phyloP scores from a whole-genome alignment of 2,888 invertebrate species.

The Elaeidobius kamerunicus region DNA sequence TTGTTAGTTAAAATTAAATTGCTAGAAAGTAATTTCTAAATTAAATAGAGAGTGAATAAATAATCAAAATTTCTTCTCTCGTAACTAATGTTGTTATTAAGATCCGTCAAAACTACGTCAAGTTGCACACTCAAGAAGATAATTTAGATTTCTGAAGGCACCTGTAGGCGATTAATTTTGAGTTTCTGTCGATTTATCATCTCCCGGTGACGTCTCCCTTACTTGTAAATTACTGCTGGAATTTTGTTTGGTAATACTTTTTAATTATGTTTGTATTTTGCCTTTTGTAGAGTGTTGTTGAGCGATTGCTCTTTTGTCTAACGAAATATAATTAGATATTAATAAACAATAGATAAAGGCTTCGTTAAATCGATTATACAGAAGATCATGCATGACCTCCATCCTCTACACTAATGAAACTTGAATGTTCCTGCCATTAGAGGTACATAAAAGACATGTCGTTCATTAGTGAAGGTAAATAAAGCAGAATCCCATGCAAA shows the following conservation, averaged over 20 bases:
- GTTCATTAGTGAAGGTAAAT: too few species aligned
- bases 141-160: constrained; percentile 30
- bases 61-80: constrained; percentile 5
- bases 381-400: too few species aligned
- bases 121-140: constrained; percentile 23
- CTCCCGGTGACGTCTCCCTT: constrained; percentile 18
- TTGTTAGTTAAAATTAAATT: too few species aligned
- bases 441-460: too few species aligned
- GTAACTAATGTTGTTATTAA: constrained; percentile 26
- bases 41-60: not conserved
- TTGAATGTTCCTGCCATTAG: too few species aligned
- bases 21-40: not conserved
- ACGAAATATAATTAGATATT: too few species aligned
- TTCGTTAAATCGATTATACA: too few species aligned
- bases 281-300: too few species aligned
- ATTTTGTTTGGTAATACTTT: constrained; percentile 27
- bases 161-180: constrained; percentile 29
- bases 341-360: too few species aligned
- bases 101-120: constrained; percentile 28
- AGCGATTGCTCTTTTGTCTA: too few species aligned
- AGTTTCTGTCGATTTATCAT: constrained; percentile 30
- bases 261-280: constrained; percentile 17
- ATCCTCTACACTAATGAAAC: too few species aligned
- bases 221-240: constrained; percentile 15
- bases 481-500: too few species aligned